Conservation (phyloP, 2,113 vertebrate genomes). For the Osmerus eperlanus region DNA sequence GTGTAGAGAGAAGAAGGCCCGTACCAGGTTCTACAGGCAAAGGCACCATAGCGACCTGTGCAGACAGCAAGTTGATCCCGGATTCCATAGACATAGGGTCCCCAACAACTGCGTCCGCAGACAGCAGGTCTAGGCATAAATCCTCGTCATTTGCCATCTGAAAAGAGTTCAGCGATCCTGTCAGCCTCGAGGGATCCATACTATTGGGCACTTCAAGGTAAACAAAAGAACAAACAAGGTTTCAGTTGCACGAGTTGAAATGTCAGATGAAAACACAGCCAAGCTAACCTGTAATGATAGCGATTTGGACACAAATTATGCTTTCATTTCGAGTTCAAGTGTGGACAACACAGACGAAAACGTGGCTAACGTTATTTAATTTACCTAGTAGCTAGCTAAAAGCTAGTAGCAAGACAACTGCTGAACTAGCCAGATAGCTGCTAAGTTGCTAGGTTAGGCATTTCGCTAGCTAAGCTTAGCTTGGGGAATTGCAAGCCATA, state of each 20-base stretch:
- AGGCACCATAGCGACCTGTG: not conserved
- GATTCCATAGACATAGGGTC: not conserved
- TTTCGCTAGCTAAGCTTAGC: no score
- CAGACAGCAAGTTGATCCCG: not conserved
- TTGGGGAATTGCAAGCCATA: no score
- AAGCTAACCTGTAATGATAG: not conserved
- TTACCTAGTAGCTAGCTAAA: no score
- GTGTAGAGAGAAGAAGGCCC: conserved; percentile 58
- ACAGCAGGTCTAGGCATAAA: not conserved
- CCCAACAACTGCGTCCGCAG: not conserved
- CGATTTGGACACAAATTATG: not conserved
- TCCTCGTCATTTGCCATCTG: not conserved
- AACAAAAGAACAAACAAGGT: not conserved
- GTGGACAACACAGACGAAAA: not conserved
- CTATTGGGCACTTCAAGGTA: not conserved
- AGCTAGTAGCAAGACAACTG: no score
- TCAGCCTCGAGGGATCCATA: not conserved
- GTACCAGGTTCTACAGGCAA: not conserved
- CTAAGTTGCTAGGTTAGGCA: no score
- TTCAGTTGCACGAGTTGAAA: not conserved
- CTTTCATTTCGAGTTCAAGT: not conserved
- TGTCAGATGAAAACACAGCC: not conserved
- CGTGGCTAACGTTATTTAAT: no score
- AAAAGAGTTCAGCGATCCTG: not conserved
- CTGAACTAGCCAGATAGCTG: no score